These are phyloP conservation scores for Odontesthes bonariensis DNA, from an alignment of 2,113 vertebrate genomes.

Conservation along the genomic window DNA sequence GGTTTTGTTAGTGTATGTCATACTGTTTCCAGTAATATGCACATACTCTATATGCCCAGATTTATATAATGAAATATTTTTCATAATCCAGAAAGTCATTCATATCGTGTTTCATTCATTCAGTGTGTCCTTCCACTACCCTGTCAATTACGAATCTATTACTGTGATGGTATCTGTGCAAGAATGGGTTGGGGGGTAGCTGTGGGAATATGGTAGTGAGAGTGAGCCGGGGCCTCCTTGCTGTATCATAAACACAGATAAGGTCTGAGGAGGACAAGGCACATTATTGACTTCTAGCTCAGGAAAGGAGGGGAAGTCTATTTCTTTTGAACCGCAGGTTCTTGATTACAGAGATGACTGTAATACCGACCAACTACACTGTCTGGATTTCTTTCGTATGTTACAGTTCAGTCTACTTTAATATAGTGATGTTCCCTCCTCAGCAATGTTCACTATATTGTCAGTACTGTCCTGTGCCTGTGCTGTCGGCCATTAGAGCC, in stretches of 20 bases:
- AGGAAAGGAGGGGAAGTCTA: slow-evolving; percentile 20
- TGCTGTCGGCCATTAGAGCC: slow-evolving; percentile 11
- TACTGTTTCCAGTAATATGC: not conserved
- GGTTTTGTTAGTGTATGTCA: not conserved
- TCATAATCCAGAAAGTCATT: slow-evolving; percentile 25
- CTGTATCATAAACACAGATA: slow-evolving; percentile 3
- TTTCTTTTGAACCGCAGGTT: slow-evolving; percentile 28
- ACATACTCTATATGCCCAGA: not conserved
- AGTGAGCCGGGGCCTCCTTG: slow-evolving; percentile 32
- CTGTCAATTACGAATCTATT: slow-evolving; percentile 30
- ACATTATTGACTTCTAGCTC: slow-evolving; percentile 41
- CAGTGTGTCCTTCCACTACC: slow-evolving; percentile 29
- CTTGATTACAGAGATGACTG: slow-evolving; percentile 42
- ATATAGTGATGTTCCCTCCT: not conserved
- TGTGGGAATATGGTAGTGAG: slow-evolving; percentile 39
- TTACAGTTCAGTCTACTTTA: not conserved
- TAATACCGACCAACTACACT: not conserved
- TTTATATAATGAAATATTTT: slow-evolving; percentile 13
- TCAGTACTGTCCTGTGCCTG: slow-evolving; percentile 7
- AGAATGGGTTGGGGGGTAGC: not conserved
- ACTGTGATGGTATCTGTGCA: slow-evolving; percentile 58
- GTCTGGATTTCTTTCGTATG: slow-evolving; percentile 11
- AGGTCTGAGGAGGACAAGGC: slow-evolving; percentile 10
- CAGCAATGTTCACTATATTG: not conserved
- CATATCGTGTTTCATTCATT: slow-evolving; percentile 15